Conservation (phyloP, 2,888 invertebrate genomes). For the Hesperia comma region DNA sequence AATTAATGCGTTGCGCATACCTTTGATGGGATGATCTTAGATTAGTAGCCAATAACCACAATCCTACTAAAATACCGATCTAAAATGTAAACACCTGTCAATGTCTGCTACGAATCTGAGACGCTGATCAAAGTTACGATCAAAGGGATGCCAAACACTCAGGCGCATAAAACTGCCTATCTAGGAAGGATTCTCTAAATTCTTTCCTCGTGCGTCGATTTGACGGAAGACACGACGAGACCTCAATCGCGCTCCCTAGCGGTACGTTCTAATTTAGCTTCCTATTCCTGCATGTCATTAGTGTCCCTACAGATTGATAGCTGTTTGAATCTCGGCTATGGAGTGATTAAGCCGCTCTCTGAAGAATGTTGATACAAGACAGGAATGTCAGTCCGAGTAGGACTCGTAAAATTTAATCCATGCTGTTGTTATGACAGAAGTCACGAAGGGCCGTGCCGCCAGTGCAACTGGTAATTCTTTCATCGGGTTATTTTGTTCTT, state of each 20-base stretch:
- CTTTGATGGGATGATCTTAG: neutral
- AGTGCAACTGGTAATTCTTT: neutral
- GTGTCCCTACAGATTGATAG: neutral
- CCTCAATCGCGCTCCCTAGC: conserved; percentile 39
- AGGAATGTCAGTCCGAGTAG: neutral
- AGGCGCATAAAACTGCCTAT: conserved; percentile 30
- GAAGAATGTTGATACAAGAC: neutral
- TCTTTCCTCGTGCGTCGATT: conserved; percentile 12
- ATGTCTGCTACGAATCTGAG: conserved; percentile 1
- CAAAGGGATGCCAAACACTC: conserved; percentile 55
- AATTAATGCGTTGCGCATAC: neutral
- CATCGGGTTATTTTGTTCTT: too few relatives aligned
- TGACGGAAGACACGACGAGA: conserved; percentile 35
- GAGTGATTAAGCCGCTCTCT: neutral
- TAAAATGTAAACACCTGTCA: conserved; percentile 39
- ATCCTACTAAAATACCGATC: neutral
- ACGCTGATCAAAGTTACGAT: conserved; percentile 45
- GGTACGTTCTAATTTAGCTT: conserved; percentile 45
- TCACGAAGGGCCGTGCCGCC: neutral
- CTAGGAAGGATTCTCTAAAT: conserved; percentile 36
- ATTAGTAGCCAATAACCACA: neutral
- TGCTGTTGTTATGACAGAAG: conserved; percentile 7
- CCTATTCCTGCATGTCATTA: conserved; percentile 33
- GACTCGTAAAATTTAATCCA: neutral
- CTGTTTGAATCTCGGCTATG: conserved; percentile 7